phyloP scores from a whole-genome alignment of 2,113 vertebrate genomes.

The Empidonax alnorum region DNA sequence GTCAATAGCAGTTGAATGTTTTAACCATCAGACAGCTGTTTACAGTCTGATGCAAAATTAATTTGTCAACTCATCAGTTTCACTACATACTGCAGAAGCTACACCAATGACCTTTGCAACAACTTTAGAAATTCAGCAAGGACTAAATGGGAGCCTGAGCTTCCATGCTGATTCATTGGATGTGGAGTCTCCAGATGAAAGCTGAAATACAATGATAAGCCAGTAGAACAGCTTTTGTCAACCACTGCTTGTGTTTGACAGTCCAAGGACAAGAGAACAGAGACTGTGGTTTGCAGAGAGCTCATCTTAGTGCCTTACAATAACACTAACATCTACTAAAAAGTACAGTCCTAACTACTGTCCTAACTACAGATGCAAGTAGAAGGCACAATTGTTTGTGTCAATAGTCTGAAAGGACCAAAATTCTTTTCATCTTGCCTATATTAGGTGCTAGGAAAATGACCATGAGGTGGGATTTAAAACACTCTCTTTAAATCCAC shows the following conservation, averaged over 20 bases:
- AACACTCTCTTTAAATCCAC: slow-evolving; percentile 31
- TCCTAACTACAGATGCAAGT: not conserved
- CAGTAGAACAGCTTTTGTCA: not conserved
- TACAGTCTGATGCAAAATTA: not conserved
- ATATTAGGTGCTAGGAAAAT: slow-evolving; percentile 30
- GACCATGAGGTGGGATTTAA: slow-evolving; percentile 2
- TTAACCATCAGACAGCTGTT: not conserved
- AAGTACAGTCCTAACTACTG: not conserved
- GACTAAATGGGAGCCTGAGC: not conserved
- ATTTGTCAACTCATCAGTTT: not conserved
- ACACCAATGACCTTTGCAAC: not conserved
- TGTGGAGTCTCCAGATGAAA: not conserved
- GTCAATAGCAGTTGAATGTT: not conserved
- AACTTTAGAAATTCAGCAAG: not conserved
- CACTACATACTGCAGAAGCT: not conserved
- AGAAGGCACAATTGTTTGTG: not conserved
- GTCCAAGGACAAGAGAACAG: not conserved
- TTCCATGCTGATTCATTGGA: not conserved
- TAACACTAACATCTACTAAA: not conserved
- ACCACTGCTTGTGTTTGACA: not conserved
- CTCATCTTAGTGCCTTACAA: not conserved
- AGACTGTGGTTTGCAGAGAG: not conserved
- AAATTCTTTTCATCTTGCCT: slow-evolving; percentile 43
- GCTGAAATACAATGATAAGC: not conserved
- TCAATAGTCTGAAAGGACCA: not conserved